Evolutionary conservation across 2,888 invertebrate genomes (phyloP).

Genomic region (Chymomyza amoena): DNA sequence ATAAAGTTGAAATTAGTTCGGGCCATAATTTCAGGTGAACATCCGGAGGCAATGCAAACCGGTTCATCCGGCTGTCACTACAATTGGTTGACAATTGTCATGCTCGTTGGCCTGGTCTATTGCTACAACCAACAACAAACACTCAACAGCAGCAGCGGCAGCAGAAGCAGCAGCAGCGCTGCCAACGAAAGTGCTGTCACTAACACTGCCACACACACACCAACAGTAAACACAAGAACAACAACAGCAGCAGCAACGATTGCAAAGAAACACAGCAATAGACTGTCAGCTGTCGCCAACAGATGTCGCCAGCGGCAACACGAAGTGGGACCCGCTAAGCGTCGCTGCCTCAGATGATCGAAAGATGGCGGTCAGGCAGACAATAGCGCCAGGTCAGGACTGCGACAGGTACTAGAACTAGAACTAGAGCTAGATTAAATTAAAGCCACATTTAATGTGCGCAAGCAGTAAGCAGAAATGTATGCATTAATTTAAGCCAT

Average conservation of each 20-base stretch:
- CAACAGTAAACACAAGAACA: background rate
- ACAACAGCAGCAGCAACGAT: slow-evolving; percentile 16
- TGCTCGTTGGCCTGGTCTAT: slow-evolving; percentile 72
- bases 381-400: background rate
- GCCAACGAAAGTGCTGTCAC: background rate
- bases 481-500: slow-evolving; percentile 1
- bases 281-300: slow-evolving; percentile 33
- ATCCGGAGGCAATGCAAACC: slow-evolving; percentile 80
- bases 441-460: slow-evolving; percentile 42
- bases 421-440: slow-evolving; percentile 34
- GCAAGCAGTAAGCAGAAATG: background rate
- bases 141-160: slow-evolving; percentile 34
- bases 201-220: background rate
- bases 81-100: slow-evolving; percentile 77
- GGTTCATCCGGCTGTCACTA: slow-evolving; percentile 79
- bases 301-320: slow-evolving; percentile 15
- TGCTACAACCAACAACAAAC: slow-evolving; percentile 68
- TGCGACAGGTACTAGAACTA: slow-evolving; percentile 22
- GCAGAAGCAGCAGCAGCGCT: slow-evolving; percentile 9
- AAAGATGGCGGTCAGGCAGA: slow-evolving; percentile 1
- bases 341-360: slow-evolving; percentile 63
- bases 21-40: slow-evolving; percentile 80
- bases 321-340: slow-evolving; percentile 16
- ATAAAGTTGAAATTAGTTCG: slow-evolving; percentile 79
- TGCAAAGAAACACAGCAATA: slow-evolving; percentile 3